Evolutionary conservation across 2,888 invertebrate species (phyloP), one percentile per base, ranked within the genome.

Genomic region (Lasioglossum villosulum): DNA sequence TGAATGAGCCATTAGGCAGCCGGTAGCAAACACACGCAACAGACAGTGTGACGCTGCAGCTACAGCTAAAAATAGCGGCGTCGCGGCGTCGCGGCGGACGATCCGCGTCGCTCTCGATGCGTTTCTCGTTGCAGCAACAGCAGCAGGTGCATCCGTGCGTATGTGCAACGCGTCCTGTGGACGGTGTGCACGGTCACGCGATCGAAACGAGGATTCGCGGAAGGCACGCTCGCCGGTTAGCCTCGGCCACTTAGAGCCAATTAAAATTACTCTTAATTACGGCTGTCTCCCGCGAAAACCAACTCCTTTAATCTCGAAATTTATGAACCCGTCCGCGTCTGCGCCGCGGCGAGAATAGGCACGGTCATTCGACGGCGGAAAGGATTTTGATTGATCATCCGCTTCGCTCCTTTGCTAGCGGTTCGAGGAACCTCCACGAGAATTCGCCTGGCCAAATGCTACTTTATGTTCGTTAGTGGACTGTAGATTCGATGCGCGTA

Each of bases 31-130:
- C 34, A 30, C 66, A 6, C 16, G 30, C 30, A 34, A 90, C 90
- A 90, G 90, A 90, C 90, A 91, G 91, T 89, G 81, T 87, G 90
- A 90, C 91, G 91, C 88, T 86, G 63, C n/a, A n/a, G 66, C 63
- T 78, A 73, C 70, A 83, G 63, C 68, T 78, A 77, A 86, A 23
- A 52, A 52, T 52, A 52, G 23, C 52, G n/a, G n/a, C 87, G 78
- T 90, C 90, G 84, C 91, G 10, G 23, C 14, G 16, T 16, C 16
- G 16, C 45, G 30, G 68, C 71, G 75, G 63, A 19, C 71, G 70
- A 82, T 73, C 75, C 72, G 75, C 79, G 63, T 42, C 81, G 37
- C n/a, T 37, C 48, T 70, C 34, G 59, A 27, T 27, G 59, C 27
- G 27, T 27, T 59, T 59, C 27, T 27, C 27, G 66, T 8, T 34